These are phyloP conservation scores for Heliconius himera DNA, from an alignment of 1,140 invertebrate genomes.

Conservation along the genomic window DNA sequence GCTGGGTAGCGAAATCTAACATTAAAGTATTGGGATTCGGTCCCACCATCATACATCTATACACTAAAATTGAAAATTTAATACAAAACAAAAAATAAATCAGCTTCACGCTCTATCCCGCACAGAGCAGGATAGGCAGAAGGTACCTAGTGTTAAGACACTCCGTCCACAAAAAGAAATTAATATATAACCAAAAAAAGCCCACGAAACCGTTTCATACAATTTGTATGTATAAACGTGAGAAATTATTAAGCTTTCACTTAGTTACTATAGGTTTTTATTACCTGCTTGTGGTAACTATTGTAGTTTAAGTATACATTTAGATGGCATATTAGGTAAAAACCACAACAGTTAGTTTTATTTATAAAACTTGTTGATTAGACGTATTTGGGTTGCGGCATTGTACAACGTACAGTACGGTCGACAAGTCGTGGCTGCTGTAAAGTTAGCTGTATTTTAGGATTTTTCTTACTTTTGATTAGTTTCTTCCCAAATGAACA, in stretches of 20 bases:
- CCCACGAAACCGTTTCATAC: neutral
- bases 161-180: too few species aligned
- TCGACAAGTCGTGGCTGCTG: neutral
- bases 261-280: conserved; percentile 22
- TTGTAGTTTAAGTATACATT: conserved; percentile 3
- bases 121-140: too few species aligned
- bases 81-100: too few species aligned
- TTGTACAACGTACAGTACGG: neutral
- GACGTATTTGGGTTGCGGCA: neutral
- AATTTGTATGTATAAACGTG: conserved; percentile 3
- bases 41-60: too few species aligned
- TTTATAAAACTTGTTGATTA: neutral
- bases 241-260: conserved; percentile 22
- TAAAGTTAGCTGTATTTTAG: too few species aligned
- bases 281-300: conserved; percentile 17
- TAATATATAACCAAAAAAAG: neutral
- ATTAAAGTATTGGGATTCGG: neutral
- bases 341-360: conserved; percentile 12
- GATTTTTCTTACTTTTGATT: neutral
- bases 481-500: too few species aligned
- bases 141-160: too few species aligned
- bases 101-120: too few species aligned
- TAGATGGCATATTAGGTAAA: conserved; percentile 5
- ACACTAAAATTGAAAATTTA: too few species aligned
- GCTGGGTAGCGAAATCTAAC: too few species aligned